A percentile compares a stretch with the other conserved stretches of the same genome.
Conservation (phyloP, 2,113 vertebrate species). For the Gadus chalcogrammus region DNA sequence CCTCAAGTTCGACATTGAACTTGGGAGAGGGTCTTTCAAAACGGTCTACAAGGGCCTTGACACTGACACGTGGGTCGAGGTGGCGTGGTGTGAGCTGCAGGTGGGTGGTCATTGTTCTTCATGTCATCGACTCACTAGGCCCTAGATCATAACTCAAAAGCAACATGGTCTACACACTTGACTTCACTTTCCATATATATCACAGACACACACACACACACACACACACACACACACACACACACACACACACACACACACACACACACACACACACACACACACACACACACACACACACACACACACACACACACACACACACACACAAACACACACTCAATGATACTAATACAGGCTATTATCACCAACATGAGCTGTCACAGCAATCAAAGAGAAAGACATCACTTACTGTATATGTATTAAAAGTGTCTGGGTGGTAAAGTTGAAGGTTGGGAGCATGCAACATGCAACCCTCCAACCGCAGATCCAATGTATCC, state of each 20-base stretch:
- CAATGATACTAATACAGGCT: too few relatives aligned
- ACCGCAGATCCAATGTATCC: too few relatives aligned
- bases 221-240: too few relatives aligned
- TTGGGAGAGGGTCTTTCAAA: slow-evolving; percentile 97
- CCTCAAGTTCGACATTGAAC: slow-evolving; percentile 98
- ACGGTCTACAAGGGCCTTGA: slow-evolving; percentile 98
- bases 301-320: not conserved
- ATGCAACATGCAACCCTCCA: too few relatives aligned
- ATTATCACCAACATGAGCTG: not conserved
- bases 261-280: not conserved
- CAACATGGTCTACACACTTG: too few relatives aligned
- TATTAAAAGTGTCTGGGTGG: too few relatives aligned
- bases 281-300: too few relatives aligned
- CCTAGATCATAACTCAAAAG: too few relatives aligned
- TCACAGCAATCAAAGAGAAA: too few relatives aligned
- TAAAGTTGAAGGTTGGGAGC: too few relatives aligned
- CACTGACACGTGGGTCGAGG: slow-evolving; percentile 97
- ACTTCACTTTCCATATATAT: too few relatives aligned
- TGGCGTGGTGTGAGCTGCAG: slow-evolving; percentile 99
- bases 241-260: not conserved
- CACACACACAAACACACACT: not conserved
- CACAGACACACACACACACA: not conserved
- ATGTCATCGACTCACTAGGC: not conserved
- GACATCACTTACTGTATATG: too few relatives aligned
- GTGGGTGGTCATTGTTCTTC: slow-evolving; percentile 69